Evolutionary conservation across 2,888 invertebrate species (phyloP), one percentile per base, ranked within the genome.

Genomic region (Eretmocerus hayati): DNA sequence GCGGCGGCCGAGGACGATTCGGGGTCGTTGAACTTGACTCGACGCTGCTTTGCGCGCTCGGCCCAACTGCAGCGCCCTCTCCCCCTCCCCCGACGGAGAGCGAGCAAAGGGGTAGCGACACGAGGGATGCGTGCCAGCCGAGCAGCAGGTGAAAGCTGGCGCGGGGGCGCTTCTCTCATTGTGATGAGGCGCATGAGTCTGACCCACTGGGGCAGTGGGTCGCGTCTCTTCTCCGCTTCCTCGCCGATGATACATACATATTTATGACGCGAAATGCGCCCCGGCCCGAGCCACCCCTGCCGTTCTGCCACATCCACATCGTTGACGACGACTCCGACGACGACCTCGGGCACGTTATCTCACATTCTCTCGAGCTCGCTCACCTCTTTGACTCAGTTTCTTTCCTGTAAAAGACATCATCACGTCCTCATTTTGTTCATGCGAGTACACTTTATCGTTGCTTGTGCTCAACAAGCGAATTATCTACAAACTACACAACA

Each of bases 141-240:
- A n/a, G n/a, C n/a, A n/a, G n/a, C n/a, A n/a, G n/a, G n/a, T n/a
- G n/a, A n/a, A n/a, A n/a, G n/a, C n/a, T n/a, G n/a, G n/a, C n/a
- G 40, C 23, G 23, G 35, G 35, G 42, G 31, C 42, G 64, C 33
- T 35, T 31, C 38, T 62, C 67, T 67, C 67, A 67, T 67, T 67
- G 67, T 65, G 67, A 67, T 67, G 67, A 71, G 64, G 64, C n/a
- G n/a, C 70, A 68, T 69, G 71, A 67, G 69, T 70, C 68, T 67
- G 70, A 70, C 69, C 71, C 63, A 71, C 65, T 71, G 65, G 67
- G 64, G 62, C 67, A 70, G 70, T 70, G 64, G 69, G 67, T 67
- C 67, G 69, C 67, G 67, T 67, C 68, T 63, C 64, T 62, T 58
- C 61, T 11, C 19, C 67, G 64, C 64, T 63, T 58, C 62, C 18